These are phyloP conservation scores for Rhorus exstirpatorius DNA, from an alignment of 2,888 invertebrate species.

Conservation along the genomic window DNA sequence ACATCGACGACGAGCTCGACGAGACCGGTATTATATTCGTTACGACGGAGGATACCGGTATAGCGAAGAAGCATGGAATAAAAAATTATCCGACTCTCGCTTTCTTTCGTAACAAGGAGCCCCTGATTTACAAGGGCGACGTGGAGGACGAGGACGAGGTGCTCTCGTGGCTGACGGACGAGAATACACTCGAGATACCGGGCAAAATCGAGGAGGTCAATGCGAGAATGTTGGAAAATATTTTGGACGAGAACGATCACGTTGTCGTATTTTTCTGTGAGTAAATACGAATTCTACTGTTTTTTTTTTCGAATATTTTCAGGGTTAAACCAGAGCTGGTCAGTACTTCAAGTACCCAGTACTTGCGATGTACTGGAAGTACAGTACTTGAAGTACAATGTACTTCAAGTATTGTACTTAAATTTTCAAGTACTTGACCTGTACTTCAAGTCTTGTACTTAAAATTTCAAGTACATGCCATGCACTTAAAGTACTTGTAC, in stretches of 20 bases:
- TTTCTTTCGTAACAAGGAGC: constrained; percentile 97
- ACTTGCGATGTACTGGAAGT: no score
- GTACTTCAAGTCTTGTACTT: no score
- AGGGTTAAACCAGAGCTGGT: no score
- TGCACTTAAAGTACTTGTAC: no score
- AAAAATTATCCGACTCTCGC: constrained; percentile 94
- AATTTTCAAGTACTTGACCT: no score
- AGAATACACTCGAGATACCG: constrained; percentile 95
- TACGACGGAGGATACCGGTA: constrained; percentile 93
- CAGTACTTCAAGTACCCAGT: no score
- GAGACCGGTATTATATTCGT: constrained; percentile 97
- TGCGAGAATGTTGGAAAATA: constrained; percentile 95
- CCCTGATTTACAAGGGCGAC: constrained; percentile 94
- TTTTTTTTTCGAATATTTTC: no score
- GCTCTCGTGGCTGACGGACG: constrained; percentile 96
- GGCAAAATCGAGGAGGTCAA: constrained; percentile 98
- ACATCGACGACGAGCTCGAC: constrained; percentile 97
- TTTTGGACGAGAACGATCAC: constrained; percentile 94
- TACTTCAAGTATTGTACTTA: no score
- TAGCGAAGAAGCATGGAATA: constrained; percentile 95
- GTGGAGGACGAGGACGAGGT: constrained; percentile 97
- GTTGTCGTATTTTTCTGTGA: constrained; percentile 97
- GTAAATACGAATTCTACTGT: no score
- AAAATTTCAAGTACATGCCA: no score
- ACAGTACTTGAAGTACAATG: no score